Evolutionary conservation across 2,888 invertebrate genomes (phyloP).

Genomic region (Adelognathus sp.): DNA sequence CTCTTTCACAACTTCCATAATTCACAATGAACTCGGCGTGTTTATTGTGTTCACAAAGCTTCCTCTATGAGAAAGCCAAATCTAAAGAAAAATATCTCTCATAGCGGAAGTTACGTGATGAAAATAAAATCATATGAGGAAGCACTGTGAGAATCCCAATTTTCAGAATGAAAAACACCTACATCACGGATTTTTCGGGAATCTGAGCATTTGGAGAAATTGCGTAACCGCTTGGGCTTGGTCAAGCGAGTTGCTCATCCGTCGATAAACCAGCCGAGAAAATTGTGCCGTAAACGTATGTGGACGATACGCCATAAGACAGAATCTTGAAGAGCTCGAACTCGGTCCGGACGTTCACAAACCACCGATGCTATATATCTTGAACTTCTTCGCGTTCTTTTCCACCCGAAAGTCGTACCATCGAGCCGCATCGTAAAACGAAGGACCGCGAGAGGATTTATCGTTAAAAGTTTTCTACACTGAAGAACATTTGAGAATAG

Average conservation of each 20-base stretch:
- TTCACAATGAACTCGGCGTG: no score
- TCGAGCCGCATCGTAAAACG: conserved; percentile 46
- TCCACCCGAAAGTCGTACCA: conserved; percentile 23
- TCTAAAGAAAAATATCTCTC: no score
- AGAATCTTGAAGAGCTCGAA: neutral
- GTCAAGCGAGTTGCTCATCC: conserved; percentile 36
- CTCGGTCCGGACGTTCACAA: neutral
- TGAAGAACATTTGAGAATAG: conserved; percentile 37
- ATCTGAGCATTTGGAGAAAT: neutral
- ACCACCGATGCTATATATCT: neutral
- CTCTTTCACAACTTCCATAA: no score
- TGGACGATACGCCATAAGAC: neutral
- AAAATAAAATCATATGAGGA: no score
- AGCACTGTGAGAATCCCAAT: no score
- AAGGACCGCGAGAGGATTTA: conserved; percentile 48
- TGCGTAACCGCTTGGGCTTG: conserved; percentile 6
- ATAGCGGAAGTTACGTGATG: no score
- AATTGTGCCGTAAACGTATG: conserved; percentile 37
- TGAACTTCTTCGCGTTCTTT: conserved; percentile 12
- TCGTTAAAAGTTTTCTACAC: conserved; percentile 59
- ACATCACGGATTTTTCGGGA: neutral
- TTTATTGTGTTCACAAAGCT: no score
- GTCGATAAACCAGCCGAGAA: conserved; percentile 33
- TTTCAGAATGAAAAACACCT: neutral
- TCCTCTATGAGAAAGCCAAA: no score